Evolutionary conservation across 2,888 invertebrate species (phyloP).

Genomic region (Eilema caniola): DNA sequence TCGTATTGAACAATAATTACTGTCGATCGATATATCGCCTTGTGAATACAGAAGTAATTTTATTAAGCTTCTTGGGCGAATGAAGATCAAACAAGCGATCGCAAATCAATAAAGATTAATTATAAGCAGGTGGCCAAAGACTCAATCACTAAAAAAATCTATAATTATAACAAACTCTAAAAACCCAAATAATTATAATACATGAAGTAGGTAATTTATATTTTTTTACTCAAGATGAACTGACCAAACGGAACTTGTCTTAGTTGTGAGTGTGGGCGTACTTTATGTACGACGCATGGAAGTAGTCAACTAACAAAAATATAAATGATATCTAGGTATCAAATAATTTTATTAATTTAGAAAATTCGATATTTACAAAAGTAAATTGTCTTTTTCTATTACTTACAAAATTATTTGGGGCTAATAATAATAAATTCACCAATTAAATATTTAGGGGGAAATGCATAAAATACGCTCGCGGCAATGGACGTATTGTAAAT

Average conservation of each 20-base stretch:
- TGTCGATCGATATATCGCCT: too few species aligned
- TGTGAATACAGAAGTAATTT: too few species aligned
- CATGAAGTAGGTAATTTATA: too few species aligned
- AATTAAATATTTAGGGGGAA: slow-evolving; percentile 1
- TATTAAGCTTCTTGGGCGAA: too few species aligned
- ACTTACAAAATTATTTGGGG: neutral
- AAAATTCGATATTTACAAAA: neutral
- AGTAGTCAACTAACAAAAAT: neutral
- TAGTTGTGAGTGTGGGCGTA: neutral
- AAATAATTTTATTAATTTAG: neutral
- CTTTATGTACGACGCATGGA: neutral
- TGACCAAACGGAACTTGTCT: neutral
- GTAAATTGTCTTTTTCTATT: neutral
- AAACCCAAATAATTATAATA: too few species aligned
- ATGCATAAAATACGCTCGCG: slow-evolving; percentile 4
- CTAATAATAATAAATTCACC: neutral
- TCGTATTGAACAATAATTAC: too few species aligned
- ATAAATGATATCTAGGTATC: neutral
- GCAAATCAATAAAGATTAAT: too few species aligned
- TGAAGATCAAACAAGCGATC: too few species aligned
- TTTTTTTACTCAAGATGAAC: too few species aligned
- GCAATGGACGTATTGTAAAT: neutral
- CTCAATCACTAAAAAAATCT: too few species aligned
- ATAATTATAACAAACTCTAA: too few species aligned
- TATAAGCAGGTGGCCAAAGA: too few species aligned